Evolutionary conservation across 1,140 invertebrate species (phyloP), one percentile per base, ranked within the genome.

Genomic region (Tetragonula clypearis): DNA sequence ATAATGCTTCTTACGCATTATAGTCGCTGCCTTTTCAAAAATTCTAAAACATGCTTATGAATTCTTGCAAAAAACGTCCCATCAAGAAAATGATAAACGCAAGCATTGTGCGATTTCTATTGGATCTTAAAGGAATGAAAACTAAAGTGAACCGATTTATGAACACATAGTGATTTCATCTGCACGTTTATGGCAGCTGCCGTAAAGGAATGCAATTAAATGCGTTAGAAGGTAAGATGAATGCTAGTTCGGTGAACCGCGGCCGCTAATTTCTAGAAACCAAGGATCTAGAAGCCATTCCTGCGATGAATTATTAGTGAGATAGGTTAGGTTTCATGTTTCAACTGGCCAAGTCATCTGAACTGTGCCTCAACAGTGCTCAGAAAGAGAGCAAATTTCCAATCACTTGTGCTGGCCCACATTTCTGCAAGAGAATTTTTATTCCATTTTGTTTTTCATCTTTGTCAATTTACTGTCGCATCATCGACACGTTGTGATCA

Each of bases 171-270:
- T 30, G 49, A n/a, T 74, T 55, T 75, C n/a, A 17, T 58, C 35
- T 58, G 26, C 2, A 6, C 53, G 19, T 17, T 23, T 75, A 35
- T 12, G 19, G 21, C 15, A 68, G 49, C 26, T 71, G 58, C 65
- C 55, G 30, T 14, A 49, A 41, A n/a, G 78, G 78, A 80, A 71
- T 80, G 76, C 76, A 78, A 78, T 78, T 80, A 71, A 80, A 69
- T 66, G 30, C 49, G 66, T 71, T 35, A 71, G 78, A 71, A 71
- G 41, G 26, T 69, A 71, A 80, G 68, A 80, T 71, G 66, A 80
- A 78, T 26, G 76, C 60, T 60, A 53, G 60, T 65, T 66, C 15
- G 76, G 76, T 21, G 76, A 78, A 78, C 76, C 76, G 76, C 76
- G n/a, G 35, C 76, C 41, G 60, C 76, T 66, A 78, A 78, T 78